Base-by-base conservation (phyloP, 2,113 vertebrate genomes). In the Patagioenas fasciata region DNA sequence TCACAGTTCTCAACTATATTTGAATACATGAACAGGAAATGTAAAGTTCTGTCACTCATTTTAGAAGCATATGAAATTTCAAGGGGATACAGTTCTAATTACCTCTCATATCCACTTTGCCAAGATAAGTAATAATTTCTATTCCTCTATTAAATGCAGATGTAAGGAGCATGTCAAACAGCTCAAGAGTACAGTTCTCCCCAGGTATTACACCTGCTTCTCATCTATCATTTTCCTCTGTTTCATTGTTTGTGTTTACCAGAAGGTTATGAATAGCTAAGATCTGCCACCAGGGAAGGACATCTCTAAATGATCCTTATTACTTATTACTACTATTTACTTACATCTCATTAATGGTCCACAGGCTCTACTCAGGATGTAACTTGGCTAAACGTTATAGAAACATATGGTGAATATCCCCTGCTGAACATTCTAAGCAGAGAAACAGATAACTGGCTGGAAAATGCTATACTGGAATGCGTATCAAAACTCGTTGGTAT, bases 191-290 rank as follows among this genome's bases (percentile, higher is more conserved):
- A 58, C 60, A 57, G 79, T 13, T 67, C 48, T 96, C 70, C 80
- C 90, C 72, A 87, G 91, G 91, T 86, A 91, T 57, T 74, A 91
- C 95, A 95, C 66, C 95, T 95, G 91, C 79, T 91, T 75, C 94
- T 79, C 89, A 58, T 72, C 44, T 11, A 87, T 91, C 77, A 79
- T 85, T 34, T 72, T 51, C 71, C 40, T 75, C 72, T 65, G 56
- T 25, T 70, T 86, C 57, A 89, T 53, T 40, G 3, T 65, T 61
- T 61, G 57, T 51, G 13, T 80, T 88, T 64, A 64, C 57, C 71
- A 91, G 80, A 60, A 92, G 73, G 56, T 87, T 93, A 82, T 85
- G 91, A 95, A 88, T 81, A 93, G 57, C 95, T 87, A 66, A 95
- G 65, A 28, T 71, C 74, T 91, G 84, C 88, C 56, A 86, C 56